Evolutionary conservation across 2,113 vertebrate species (phyloP).

Genomic region (Crocuta crocuta): DNA sequence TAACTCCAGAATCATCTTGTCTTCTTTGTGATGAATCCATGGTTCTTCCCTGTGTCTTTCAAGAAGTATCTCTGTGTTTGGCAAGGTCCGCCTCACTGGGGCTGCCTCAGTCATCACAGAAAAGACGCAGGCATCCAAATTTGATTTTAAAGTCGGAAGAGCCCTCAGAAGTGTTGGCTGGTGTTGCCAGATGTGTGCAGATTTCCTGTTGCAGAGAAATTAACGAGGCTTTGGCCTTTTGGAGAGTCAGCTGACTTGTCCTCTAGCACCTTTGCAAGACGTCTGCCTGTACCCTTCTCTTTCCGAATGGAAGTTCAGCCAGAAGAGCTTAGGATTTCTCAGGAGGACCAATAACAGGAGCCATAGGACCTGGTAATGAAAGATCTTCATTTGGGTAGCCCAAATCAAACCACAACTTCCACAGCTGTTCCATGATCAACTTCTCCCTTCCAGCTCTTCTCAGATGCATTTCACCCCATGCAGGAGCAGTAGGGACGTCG

Average conservation of each 20-base stretch:
- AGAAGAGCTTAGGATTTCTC: background rate
- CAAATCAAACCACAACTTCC: background rate
- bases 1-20: background rate
- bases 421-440: background rate
- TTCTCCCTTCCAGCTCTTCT: no score
- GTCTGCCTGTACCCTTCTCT: background rate
- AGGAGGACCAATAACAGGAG: background rate
- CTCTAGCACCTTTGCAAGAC: background rate
- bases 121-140: background rate
- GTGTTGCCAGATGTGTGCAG: background rate
- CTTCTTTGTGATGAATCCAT: background rate
- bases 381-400: background rate
- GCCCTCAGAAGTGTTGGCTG: background rate
- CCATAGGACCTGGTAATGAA: background rate
- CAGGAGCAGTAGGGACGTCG: rapidly evolving
- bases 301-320: background rate
- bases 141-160: background rate
- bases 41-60: background rate
- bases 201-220: background rate
- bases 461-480: background rate
- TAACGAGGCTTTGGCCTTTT: background rate
- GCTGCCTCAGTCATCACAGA: background rate
- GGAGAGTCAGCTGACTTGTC: background rate
- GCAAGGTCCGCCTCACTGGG: background rate
- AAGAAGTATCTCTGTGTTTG: background rate